Evolutionary conservation across 92 coral and sea anemone species (phyloP), one percentile per base, ranked within the genome.

Genomic region (Actinostola sp.): DNA sequence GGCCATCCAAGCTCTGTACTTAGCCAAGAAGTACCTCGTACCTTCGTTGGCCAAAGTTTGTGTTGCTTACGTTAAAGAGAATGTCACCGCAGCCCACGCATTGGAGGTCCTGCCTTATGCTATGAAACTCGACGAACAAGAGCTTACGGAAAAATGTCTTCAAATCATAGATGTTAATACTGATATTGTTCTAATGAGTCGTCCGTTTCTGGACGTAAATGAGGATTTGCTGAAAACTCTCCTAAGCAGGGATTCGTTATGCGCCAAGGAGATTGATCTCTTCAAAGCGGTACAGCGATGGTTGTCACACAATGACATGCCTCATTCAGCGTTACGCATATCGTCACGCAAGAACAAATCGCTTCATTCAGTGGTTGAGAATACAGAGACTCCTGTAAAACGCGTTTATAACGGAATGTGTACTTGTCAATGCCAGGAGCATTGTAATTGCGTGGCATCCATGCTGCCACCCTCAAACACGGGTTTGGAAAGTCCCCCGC

Each of bases 21-120:
- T 90, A 38, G 93, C 96, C 5, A 87, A 73, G 66, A 87, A 87
- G 66, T 93, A 87, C 67, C 76, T 83, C 9, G 88, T 90, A 42
- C 89, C 91, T 12, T 68, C 77, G 25, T 69, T 93, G 69, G 91
- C 80, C 29, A 75, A 78, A 23, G 33, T 61, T 23, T 93, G 96
- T 48, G 63, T 77, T 3, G 56, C 78, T 34, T 83, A 79, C 60
- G 67, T 90, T 19, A 72, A 80, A 70, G 73, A 84, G 19, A 86
- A 75, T 66, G 73, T 90, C 23, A 83, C 89, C 20, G 73, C 85
- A 14, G 72, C 57, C 13, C 75, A 78, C 63, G 93, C 72, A 30
- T 77, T 90, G 32, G 86, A 86, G 8, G 58, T 92, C 34, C 63
- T 90, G 14, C 83, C 85, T 25, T 86, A 76, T 38, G 89, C 96